A percentile compares a stretch with the other conserved stretches of the same genome.
Conservation (phyloP, 2,888 invertebrate species). For the Ceraclea dissimilis region DNA sequence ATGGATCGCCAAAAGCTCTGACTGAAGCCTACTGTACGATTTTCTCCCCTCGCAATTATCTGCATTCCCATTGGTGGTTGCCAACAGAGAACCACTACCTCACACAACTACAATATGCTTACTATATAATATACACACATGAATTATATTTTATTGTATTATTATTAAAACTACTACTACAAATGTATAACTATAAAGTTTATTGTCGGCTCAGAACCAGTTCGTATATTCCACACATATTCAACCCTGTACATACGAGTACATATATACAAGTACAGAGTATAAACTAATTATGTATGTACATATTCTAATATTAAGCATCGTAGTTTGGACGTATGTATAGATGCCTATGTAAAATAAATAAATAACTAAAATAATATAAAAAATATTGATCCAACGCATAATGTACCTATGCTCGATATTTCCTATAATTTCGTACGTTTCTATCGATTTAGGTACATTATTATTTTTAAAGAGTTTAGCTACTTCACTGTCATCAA, state of each 20-base stretch:
- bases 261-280: too few relatives aligned
- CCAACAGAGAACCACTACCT: conserved; percentile 6
- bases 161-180: background rate
- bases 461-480: too few relatives aligned
- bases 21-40: conserved; percentile 19
- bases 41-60: conserved; percentile 21
- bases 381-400: too few relatives aligned
- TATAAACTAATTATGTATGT: too few relatives aligned
- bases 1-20: conserved; percentile 12
- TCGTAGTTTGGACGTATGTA: too few relatives aligned
- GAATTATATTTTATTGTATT: background rate
- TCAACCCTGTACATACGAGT: background rate
- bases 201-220: background rate
- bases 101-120: background rate
- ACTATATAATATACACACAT: background rate
- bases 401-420: too few relatives aligned
- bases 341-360: too few relatives aligned
- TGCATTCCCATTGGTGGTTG: conserved; percentile 19
- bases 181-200: background rate
- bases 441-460: too few relatives aligned
- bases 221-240: background rate
- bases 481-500: too few relatives aligned
- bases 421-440: too few relatives aligned
- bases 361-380: too few relatives aligned
- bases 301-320: too few relatives aligned